These are phyloP conservation scores for Pediacus dermestoides DNA, from an alignment of 2,888 invertebrate genomes.

Conservation along the genomic window DNA sequence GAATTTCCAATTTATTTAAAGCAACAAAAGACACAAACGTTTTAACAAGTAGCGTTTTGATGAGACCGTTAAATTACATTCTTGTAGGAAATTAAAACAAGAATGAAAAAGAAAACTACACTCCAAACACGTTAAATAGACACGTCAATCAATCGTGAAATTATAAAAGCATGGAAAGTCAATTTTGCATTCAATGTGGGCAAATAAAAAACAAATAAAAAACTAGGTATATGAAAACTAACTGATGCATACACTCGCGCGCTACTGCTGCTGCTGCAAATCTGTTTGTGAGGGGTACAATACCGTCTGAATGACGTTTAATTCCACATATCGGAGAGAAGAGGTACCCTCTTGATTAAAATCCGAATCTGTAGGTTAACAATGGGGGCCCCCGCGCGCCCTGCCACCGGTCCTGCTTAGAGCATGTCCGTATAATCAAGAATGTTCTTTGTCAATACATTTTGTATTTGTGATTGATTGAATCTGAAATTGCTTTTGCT, in stretches of 20 bases:
- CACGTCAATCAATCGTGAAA: slow-evolving; percentile 21
- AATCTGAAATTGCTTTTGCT: slow-evolving; percentile 46
- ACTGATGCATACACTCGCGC: slow-evolving; percentile 30
- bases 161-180: slow-evolving; percentile 22
- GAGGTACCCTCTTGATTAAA: slow-evolving; percentile 47
- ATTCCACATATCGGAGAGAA: slow-evolving; percentile 46
- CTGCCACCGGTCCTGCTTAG: slow-evolving; percentile 35
- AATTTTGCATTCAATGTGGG: slow-evolving; percentile 5
- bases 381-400: slow-evolving; percentile 40
- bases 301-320: slow-evolving; percentile 46
- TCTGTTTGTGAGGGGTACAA: slow-evolving; percentile 44
- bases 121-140: slow-evolving; percentile 21
- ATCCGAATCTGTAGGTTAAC: slow-evolving; percentile 44
- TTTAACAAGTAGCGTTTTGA: slow-evolving; percentile 30
- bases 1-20: slow-evolving; percentile 29
- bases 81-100: slow-evolving; percentile 34
- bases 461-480: slow-evolving; percentile 47
- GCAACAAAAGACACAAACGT: slow-evolving; percentile 23
- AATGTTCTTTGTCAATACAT: slow-evolving; percentile 46
- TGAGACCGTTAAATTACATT: slow-evolving; percentile 36
- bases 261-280: slow-evolving; percentile 30
- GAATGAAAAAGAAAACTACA: slow-evolving; percentile 30
- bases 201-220: slow-evolving; percentile 19
- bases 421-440: slow-evolving; percentile 47
- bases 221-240: slow-evolving; percentile 14